Base-by-base conservation (phyloP, 2,113 vertebrate genomes). In the Uria lomvia region DNA sequence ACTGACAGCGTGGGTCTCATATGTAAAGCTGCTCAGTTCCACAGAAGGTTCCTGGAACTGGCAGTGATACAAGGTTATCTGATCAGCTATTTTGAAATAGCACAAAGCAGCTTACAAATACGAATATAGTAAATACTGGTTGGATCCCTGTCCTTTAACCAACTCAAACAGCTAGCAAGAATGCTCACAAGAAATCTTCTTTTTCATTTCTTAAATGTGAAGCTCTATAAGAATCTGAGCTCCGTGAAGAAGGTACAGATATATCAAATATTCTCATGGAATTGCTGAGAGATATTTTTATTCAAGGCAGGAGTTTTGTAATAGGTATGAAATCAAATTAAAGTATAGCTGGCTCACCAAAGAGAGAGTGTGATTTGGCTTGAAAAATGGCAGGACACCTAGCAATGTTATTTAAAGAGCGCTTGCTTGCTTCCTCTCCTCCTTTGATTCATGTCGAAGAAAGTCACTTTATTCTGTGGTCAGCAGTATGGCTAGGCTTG, bases 31-130 rank as follows among this genome's bases (percentile, higher is more conserved):
- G 43, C 76, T 89, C 80, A 60, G 53, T 65, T 95, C 83, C 53
- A 65, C 62, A 77, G 88, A 76, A 95, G 82, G 90, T 86, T 84
- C 63, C 60, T 66, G 47, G 55, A 76, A 67, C 52, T 94, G 62
- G 42, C 45, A 78, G 36, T 30, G 56, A 84, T 81, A 70, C 43
- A 63, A 86, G 81, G 85, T 95, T 93, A 84, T 76, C 76, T 92
- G 93, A 93, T 92, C 86, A 95, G 73, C 85, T 94, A 36, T 88
- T 94, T 71, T 73, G 76, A 96, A 97, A 94, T 96, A 97, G 96
- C 79, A 78, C 85, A 96, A 97, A 95, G 63, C 83, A 89, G 88
- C 88, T 97, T 97, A 97, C 43, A 79, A 50, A 62, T 71, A 76
- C 90, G 94, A 97, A 97, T 97, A 94, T 97, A 95, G 96, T 91